These are phyloP conservation scores for Acrossocheilus wenchowensis DNA, from an alignment of 2,797 vertebrate species.

Conservation along the genomic window DNA sequence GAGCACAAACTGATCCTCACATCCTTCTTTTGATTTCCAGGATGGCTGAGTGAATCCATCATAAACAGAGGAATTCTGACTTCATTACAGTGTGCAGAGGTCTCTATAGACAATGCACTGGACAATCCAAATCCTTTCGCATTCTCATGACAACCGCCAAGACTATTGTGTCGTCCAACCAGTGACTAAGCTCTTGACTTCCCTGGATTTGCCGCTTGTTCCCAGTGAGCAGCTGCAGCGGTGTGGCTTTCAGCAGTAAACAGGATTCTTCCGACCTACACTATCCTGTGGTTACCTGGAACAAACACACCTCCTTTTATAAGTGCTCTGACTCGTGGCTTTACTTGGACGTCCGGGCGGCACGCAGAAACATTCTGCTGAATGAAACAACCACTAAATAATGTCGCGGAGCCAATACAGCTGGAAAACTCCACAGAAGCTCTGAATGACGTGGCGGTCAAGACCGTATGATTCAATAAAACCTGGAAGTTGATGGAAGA, in stretches of 20 bases:
- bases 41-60: slow-evolving; percentile 54
- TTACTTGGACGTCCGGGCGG: slow-evolving; percentile 20
- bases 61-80: slow-evolving; percentile 53
- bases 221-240: slow-evolving; percentile 57
- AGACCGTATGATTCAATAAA: slow-evolving; percentile 9
- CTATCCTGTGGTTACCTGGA: slow-evolving; percentile 54
- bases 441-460: neutral
- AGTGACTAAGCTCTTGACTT: slow-evolving; percentile 59
- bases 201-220: slow-evolving; percentile 54
- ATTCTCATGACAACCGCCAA: slow-evolving; percentile 38
- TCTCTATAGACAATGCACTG: slow-evolving; percentile 53
- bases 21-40: slow-evolving; percentile 60
- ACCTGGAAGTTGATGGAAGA: neutral
- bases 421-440: slow-evolving; percentile 14
- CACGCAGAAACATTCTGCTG: slow-evolving; percentile 11
- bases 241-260: slow-evolving; percentile 47
- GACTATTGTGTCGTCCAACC: slow-evolving; percentile 52
- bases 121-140: slow-evolving; percentile 46
- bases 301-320: slow-evolving; percentile 44
- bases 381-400: slow-evolving; percentile 39
- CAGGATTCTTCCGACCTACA: slow-evolving; percentile 59
- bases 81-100: slow-evolving; percentile 54
- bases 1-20: slow-evolving; percentile 51
- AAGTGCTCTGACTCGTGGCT: slow-evolving; percentile 39
- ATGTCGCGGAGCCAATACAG: slow-evolving; percentile 3